Base-by-base conservation (phyloP, 2,113 vertebrate genomes). In the Tachuris rubrigastra region DNA sequence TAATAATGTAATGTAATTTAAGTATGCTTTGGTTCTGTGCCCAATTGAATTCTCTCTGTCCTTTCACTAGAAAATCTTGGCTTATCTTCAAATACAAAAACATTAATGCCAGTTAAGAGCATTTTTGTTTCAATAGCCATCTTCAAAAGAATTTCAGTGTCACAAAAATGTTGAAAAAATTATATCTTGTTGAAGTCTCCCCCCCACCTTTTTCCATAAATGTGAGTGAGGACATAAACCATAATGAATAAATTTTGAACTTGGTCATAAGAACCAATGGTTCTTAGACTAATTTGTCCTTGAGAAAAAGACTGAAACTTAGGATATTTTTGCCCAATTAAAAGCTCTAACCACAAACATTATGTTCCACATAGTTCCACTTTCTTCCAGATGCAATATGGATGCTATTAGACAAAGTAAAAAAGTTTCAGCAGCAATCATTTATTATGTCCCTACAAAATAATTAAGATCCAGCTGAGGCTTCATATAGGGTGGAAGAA, bases 61-160 rank as follows among this genome's bases (percentile, higher is more conserved):
- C 20, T 87, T 91, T 52, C 41, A 27, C 28, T 83, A 74, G 50
- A 85, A 91, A 85, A 80, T 39, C 67, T 79, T 88, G 58, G 58
- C 60, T 82, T 91, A 20, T 27, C 12, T 83, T 83, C 35, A 94
- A 60, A 85, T 24, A 62, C 5, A 74, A 50, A 63, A 28, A 8
- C 50, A 35, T 9, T 25, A 20, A 10, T 49, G 13, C 4, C 16
- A 35, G 6, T 77, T 59, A 84, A 62, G 8, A 85, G 9, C 1
- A 33, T 72, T 91, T 79, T 82, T 39, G 4, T 60, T 83, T 65
- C 41, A 78, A 60, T 35, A 50, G 0, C 5, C 31, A 53, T 22
- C 8, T 44, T 83, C 65, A 52, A 9, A 72, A 83, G 39, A 85
- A 89, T 62, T 49, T 58, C 12, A 20, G 2, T 39, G 11, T 31